Conservation (phyloP, 2,113 vertebrate species). For the Notothenia coriiceps region DNA sequence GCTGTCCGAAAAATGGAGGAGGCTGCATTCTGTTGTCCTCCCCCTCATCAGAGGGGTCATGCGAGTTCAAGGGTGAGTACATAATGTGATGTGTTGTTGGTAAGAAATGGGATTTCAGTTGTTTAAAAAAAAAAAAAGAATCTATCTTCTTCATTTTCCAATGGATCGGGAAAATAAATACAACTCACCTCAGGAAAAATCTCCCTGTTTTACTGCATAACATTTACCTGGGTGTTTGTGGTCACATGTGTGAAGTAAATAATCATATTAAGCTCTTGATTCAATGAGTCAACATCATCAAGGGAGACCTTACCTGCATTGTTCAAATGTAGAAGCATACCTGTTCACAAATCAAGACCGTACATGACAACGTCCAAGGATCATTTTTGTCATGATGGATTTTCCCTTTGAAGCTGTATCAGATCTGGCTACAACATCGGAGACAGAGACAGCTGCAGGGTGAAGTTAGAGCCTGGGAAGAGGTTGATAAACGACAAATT, state of each 20-base stretch:
- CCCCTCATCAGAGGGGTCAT: slow-evolving; percentile 1
- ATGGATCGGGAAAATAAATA: too few relatives aligned
- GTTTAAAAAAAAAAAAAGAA: neutral
- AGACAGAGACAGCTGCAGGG: slow-evolving; percentile 13
- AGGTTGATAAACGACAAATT: slow-evolving; percentile 50
- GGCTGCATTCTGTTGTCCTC: neutral
- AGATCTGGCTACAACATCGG: slow-evolving; percentile 39
- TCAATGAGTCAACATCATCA: neutral
- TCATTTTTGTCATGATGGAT: neutral
- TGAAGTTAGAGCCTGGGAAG: neutral
- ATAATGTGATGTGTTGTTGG: neutral
- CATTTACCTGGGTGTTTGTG: neutral
- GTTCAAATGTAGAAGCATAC: slow-evolving; percentile 1
- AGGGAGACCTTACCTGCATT: neutral
- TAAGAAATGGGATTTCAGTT: neutral
- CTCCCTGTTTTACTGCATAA: neutral
- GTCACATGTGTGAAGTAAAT: neutral
- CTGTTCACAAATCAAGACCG: slow-evolving; percentile 26
- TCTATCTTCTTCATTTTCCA: neutral
- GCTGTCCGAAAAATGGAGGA: slow-evolving; percentile 18
- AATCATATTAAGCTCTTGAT: neutral
- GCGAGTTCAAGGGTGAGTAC: slow-evolving; percentile 4
- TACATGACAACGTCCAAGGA: neutral
- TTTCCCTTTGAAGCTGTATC: slow-evolving; percentile 46
- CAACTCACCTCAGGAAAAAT: neutral